phyloP scores from a whole-genome alignment of 2,888 invertebrate species.

The Drosophila barbarae region DNA sequence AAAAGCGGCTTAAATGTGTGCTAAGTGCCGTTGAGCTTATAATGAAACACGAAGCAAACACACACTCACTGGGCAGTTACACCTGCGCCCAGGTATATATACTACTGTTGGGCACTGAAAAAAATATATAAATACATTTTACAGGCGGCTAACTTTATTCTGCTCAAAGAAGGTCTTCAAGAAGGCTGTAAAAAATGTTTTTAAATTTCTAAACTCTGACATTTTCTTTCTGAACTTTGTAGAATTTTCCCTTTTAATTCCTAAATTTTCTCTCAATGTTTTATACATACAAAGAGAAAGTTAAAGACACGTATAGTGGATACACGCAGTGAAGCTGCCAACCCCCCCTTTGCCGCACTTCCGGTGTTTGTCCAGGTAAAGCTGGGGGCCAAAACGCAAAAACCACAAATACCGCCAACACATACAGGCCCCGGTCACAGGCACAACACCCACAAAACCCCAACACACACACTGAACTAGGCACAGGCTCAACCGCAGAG shows the following conservation, averaged over 20 bases:
- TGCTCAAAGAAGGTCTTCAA: not conserved
- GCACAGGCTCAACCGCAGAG: constrained; percentile 55
- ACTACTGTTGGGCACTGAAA: constrained; percentile 1
- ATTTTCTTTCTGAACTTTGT: not conserved
- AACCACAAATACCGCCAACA: constrained; percentile 68
- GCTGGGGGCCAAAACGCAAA: constrained; percentile 60
- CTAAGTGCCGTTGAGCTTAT: constrained; percentile 68
- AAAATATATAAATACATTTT: not conserved
- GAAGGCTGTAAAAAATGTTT: too few species aligned
- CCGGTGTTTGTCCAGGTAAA: constrained; percentile 48
- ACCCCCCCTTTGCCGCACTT: constrained; percentile 49
- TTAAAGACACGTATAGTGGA: constrained; percentile 19
- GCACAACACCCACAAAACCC: constrained; percentile 12
- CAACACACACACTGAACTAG: constrained; percentile 23
- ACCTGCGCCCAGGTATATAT: constrained; percentile 19
- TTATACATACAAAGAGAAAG: constrained; percentile 5
- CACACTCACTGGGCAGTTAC: constrained; percentile 3
- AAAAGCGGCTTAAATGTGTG: constrained; percentile 72
- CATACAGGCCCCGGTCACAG: constrained; percentile 46
- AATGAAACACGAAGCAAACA: constrained; percentile 53
- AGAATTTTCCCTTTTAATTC: too few species aligned
- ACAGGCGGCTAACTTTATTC: accelerated
- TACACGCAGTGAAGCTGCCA: constrained; percentile 44
- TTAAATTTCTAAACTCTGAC: accelerated
- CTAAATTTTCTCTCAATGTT: constrained; percentile 1